Percentiles rank a stretch among this genome's conserved stretches.
Conservation (phyloP, 2,113 vertebrate genomes). For the Gobio gobio region DNA sequence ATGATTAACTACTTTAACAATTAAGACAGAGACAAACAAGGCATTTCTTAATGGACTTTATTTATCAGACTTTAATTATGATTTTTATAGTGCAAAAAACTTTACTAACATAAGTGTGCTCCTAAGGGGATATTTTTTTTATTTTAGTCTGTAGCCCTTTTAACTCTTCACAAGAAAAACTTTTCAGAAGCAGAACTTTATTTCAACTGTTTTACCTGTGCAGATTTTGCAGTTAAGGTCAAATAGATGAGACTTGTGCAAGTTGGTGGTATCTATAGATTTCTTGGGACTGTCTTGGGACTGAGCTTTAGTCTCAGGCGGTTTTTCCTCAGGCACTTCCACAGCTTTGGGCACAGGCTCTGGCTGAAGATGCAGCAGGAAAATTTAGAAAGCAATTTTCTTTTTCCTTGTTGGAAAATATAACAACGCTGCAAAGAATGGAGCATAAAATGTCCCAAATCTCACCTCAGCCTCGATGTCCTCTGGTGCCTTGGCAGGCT, state of each 20-base stretch:
- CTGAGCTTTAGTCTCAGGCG: slow-evolving; percentile 76
- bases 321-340: slow-evolving; percentile 81
- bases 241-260: slow-evolving; percentile 96
- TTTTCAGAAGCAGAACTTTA: background rate
- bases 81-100: background rate
- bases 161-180: background rate
- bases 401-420: background rate
- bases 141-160: background rate
- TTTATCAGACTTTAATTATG: background rate
- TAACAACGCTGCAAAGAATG: background rate
- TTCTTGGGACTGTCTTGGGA: slow-evolving; percentile 66
- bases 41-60: background rate
- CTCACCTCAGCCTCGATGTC: slow-evolving; percentile 83
- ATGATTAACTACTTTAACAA: too few relatives aligned
- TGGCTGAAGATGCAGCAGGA: slow-evolving; percentile 61
- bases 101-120: background rate
- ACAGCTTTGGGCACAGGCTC: slow-evolving; percentile 75
- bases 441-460: background rate
- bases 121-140: background rate
- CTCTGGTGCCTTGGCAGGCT: slow-evolving; percentile 89
- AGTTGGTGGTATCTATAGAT: slow-evolving; percentile 87
- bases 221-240: slow-evolving; percentile 99
- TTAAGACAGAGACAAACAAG: too few relatives aligned
- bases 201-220: slow-evolving; percentile 82
- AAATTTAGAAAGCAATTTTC: background rate